A percentile compares a stretch with the other conserved stretches of the same genome.
Conservation (phyloP, 2,888 invertebrate genomes). For the Macrophya alboannulata region DNA sequence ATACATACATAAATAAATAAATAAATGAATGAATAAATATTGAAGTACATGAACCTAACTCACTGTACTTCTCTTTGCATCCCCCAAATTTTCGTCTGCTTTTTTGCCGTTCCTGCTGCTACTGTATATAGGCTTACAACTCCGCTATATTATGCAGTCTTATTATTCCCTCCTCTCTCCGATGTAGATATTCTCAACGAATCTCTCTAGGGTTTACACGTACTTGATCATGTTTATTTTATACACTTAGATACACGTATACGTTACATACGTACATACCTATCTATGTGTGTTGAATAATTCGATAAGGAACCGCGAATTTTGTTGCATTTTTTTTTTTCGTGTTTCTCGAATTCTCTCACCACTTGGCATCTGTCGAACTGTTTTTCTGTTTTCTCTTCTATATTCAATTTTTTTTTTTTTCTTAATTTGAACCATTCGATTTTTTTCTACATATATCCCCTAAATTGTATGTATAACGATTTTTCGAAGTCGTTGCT, state of each 20-base stretch:
- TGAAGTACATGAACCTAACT: background rate
- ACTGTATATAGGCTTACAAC: background rate
- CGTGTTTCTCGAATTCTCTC: background rate
- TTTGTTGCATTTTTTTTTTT: background rate
- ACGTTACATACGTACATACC: no score
- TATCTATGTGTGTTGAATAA: background rate
- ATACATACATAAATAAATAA: background rate
- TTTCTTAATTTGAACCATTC: background rate
- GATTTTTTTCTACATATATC: background rate
- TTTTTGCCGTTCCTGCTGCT: background rate
- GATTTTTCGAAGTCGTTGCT: no score
- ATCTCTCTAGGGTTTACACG: background rate
- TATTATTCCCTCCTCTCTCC: background rate
- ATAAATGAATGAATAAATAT: conserved; percentile 4
- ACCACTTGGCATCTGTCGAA: background rate
- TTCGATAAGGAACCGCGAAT: conserved; percentile 6
- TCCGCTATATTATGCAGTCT: conserved; percentile 19
- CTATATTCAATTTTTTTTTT: no score
- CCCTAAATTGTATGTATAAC: background rate
- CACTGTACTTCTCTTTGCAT: background rate
- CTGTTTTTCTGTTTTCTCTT: background rate
- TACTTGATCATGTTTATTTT: conserved; percentile 14
- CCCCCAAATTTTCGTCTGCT: background rate
- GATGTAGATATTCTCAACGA: background rate
- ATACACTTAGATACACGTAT: background rate